Evolutionary conservation across 2,888 invertebrate species (phyloP).

Genomic region (Crocallis elinguaria): DNA sequence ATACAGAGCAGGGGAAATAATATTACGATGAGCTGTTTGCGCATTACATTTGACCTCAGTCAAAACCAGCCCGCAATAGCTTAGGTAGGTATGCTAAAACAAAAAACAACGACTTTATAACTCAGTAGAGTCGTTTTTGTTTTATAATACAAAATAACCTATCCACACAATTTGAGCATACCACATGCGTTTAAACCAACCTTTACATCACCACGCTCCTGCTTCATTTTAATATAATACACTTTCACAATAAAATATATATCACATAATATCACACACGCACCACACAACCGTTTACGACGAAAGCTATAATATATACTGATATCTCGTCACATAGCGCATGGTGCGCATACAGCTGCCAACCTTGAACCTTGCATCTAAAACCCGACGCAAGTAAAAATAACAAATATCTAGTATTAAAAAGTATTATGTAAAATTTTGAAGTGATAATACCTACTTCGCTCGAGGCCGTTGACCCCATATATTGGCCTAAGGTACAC

Average conservation of each 20-base stretch:
- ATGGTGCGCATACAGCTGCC: not conserved
- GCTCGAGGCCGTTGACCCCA: slow-evolving; percentile 65
- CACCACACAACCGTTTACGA: slow-evolving; percentile 25
- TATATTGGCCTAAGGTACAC: slow-evolving; percentile 52
- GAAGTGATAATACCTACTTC: slow-evolving; percentile 52
- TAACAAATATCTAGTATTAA: not conserved
- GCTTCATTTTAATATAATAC: slow-evolving; percentile 42
- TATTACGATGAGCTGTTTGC: too few relatives aligned
- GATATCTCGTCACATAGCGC: slow-evolving; percentile 5
- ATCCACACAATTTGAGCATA: not conserved
- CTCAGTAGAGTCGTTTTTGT: too few relatives aligned
- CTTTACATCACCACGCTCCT: slow-evolving; percentile 51
- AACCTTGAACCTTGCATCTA: slow-evolving; percentile 27
- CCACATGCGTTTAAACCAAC: slow-evolving; percentile 34
- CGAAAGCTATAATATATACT: slow-evolving; percentile 22
- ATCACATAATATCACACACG: not conserved
- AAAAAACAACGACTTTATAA: too few relatives aligned
- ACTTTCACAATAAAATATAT: not conserved
- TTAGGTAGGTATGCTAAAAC: too few relatives aligned
- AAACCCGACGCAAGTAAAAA: not conserved
- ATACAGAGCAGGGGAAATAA: too few relatives aligned
- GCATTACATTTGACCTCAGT: too few relatives aligned
- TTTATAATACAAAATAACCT: not conserved
- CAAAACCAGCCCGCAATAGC: too few relatives aligned
- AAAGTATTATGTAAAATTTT: not conserved